Evolutionary conservation across 2,797 vertebrate species (phyloP).

Genomic region (Novumbra hubbsi): DNA sequence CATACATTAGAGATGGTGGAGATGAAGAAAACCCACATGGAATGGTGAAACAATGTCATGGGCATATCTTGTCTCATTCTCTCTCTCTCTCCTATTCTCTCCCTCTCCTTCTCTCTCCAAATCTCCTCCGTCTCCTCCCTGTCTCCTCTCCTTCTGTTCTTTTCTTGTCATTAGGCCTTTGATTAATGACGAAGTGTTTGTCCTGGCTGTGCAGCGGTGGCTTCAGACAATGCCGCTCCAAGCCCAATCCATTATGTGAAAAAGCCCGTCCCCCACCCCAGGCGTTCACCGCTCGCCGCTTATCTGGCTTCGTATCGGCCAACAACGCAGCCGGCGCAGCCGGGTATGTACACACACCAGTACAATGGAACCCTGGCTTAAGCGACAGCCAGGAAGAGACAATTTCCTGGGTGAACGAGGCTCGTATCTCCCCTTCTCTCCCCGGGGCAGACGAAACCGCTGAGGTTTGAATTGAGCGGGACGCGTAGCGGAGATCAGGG

Average conservation of each 20-base stretch:
- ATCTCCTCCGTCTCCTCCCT: neutral
- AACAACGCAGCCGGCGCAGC: slow-evolving; percentile 19
- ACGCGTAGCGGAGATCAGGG: slow-evolving; percentile 56
- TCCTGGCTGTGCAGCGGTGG: slow-evolving; percentile 46
- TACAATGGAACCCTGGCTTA: slow-evolving; percentile 46
- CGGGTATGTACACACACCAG: slow-evolving; percentile 30
- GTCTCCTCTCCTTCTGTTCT: slow-evolving; percentile 37
- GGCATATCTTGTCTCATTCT: neutral
- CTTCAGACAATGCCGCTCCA: slow-evolving; percentile 25
- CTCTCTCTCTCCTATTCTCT: neutral
- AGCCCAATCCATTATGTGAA: slow-evolving; percentile 68
- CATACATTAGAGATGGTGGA: neutral
- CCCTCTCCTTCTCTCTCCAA: neutral
- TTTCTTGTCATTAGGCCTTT: slow-evolving; percentile 59
- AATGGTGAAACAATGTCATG: slow-evolving; percentile 5
- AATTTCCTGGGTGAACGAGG: slow-evolving; percentile 58
- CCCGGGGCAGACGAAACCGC: slow-evolving; percentile 57
- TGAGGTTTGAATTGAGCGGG: slow-evolving; percentile 55
- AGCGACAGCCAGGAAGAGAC: slow-evolving; percentile 46
- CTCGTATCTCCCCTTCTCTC: slow-evolving; percentile 54
- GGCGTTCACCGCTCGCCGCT: slow-evolving; percentile 57
- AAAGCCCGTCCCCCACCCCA: slow-evolving; percentile 52
- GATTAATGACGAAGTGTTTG: slow-evolving; percentile 74
- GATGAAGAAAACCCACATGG: neutral
- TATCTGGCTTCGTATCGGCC: slow-evolving; percentile 59